These are phyloP conservation scores for Oophaga sylvatica DNA, from an alignment of 2,797 vertebrate genomes.

Conservation along the genomic window DNA sequence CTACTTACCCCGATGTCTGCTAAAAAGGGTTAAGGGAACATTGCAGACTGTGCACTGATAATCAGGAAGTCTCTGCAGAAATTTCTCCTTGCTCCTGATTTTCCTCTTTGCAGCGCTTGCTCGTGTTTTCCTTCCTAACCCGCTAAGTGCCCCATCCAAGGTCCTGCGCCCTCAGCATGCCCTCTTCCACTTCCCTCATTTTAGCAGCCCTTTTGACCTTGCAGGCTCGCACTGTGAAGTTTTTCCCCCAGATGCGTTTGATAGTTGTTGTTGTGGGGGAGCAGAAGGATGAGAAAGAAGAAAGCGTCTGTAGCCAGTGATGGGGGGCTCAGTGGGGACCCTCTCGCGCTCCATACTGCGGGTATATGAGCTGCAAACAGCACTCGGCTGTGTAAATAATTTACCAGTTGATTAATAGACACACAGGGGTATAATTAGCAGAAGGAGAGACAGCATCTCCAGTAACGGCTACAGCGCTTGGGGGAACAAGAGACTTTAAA, in stretches of 20 bases:
- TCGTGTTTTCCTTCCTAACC: neutral
- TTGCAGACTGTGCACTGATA: neutral
- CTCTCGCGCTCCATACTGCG: constrained; percentile 67
- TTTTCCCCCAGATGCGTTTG: constrained; percentile 26
- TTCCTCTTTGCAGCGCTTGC: neutral
- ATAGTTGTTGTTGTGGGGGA: constrained; percentile 10
- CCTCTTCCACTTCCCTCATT: neutral
- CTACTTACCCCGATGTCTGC: too few species aligned
- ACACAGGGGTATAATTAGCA: constrained; percentile 99
- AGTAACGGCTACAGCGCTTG: constrained; percentile 96
- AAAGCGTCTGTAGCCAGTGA: neutral
- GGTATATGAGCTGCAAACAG: constrained; percentile 90
- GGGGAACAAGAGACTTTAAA: constrained; percentile 88
- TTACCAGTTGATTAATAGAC: constrained; percentile 99
- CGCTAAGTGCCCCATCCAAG: too few species aligned
- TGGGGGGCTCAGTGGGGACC: constrained; percentile 49
- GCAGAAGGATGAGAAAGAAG: constrained; percentile 31
- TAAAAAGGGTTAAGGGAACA: too few species aligned
- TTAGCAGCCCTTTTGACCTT: constrained; percentile 44
- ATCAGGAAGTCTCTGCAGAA: neutral
- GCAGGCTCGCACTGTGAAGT: constrained; percentile 8
- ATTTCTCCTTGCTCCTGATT: too few species aligned
- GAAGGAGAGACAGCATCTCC: constrained; percentile 93
- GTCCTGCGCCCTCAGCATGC: neutral
- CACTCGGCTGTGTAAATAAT: constrained; percentile 96